Conservation (phyloP, 2,797 vertebrate genomes). For the Enteromius trimaculatus region DNA sequence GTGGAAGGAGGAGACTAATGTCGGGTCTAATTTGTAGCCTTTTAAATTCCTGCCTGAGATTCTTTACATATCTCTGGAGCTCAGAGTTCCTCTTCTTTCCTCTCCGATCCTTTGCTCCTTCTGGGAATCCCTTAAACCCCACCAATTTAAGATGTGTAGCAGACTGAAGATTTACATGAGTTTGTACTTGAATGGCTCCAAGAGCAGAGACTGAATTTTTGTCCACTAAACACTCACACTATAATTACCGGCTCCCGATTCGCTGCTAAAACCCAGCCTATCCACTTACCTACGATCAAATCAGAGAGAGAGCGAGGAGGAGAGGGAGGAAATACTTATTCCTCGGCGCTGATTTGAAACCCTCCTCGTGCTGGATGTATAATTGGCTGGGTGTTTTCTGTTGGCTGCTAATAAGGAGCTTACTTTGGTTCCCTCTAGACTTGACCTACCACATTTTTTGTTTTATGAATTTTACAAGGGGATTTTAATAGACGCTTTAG, state of each 20-base stretch:
- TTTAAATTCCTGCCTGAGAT: constrained; percentile 99
- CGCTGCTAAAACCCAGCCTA: constrained; percentile 83
- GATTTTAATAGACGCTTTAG: constrained; percentile 99
- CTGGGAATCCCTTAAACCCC: constrained; percentile 97
- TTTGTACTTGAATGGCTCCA: constrained; percentile 96
- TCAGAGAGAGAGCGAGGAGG: constrained; percentile 76
- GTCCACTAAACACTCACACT: constrained; percentile 96
- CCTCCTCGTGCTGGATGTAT: constrained; percentile 97
- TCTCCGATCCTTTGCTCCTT: constrained; percentile 88
- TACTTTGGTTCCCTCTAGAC: constrained; percentile 99
- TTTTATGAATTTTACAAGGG: constrained; percentile 99
- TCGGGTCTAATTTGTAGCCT: constrained; percentile 99
- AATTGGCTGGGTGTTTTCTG: constrained; percentile 99
- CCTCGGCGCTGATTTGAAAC: constrained; percentile 93
- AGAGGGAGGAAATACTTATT: constrained; percentile 88
- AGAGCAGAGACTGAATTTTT: constrained; percentile 83
- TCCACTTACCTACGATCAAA: constrained; percentile 80
- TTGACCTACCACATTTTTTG: constrained; percentile 98
- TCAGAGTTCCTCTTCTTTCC: constrained; percentile 85
- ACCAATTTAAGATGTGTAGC: constrained; percentile 98
- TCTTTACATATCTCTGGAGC: constrained; percentile 99
- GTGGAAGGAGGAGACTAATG: constrained; percentile 89
- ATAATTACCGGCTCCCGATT: constrained; percentile 97
- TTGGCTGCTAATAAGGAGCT: constrained; percentile 99
- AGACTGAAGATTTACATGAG: constrained; percentile 95